These are phyloP conservation scores for Pantherophis vulpinus DNA, from an alignment of 2,797 vertebrate species.

Conservation along the genomic window DNA sequence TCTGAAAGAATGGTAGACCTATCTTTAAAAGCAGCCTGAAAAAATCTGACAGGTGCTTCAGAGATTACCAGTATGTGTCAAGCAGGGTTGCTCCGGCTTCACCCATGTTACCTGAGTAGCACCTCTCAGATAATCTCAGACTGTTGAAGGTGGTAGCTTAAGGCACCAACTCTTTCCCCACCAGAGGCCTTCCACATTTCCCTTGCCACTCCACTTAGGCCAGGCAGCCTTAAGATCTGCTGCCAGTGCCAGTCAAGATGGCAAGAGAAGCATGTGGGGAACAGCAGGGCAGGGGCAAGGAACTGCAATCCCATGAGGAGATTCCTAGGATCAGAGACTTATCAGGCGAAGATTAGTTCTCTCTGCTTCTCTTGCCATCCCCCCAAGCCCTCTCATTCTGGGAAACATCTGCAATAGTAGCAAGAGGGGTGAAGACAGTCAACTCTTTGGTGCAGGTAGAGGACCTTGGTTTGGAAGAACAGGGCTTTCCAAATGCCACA, in stretches of 20 bases:
- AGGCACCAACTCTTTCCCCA: neutral
- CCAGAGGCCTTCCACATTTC: neutral
- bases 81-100: neutral
- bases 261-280: neutral
- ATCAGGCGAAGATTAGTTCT: neutral
- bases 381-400: neutral
- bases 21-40: neutral
- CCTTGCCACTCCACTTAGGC: neutral
- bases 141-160: neutral
- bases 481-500: neutral
- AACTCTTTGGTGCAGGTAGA: neutral
- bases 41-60: neutral
- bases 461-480: neutral
- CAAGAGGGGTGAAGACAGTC: neutral
- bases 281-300: neutral
- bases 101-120: neutral
- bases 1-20: neutral
- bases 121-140: neutral
- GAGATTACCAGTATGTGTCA: neutral
- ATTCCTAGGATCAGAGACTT: neutral
- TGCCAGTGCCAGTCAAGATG: neutral
- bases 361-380: neutral
- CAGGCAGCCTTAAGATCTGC: neutral
- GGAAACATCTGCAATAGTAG: neutral
- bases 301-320: neutral